Percentiles rank a stretch among this genome's conserved stretches.
These are phyloP conservation scores for Eremobia ochroleuca DNA, from an alignment of 2,888 invertebrate species.

Conservation along the genomic window DNA sequence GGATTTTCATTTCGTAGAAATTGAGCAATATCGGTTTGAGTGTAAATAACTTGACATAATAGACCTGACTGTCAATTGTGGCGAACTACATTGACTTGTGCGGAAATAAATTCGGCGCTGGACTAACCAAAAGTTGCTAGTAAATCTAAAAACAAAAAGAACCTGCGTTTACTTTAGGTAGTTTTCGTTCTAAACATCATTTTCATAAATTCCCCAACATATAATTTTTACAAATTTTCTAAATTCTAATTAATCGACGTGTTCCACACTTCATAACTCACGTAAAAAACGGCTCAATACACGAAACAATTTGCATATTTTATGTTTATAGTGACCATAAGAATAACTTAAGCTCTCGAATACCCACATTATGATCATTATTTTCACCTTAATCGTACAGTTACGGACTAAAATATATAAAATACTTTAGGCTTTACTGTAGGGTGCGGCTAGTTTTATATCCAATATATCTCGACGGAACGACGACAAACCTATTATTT, in stretches of 20 bases:
- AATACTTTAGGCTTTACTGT: slow-evolving; percentile 45
- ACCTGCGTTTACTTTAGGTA: background rate
- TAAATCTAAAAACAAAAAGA: background rate
- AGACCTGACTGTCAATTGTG: background rate
- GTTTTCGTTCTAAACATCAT: background rate
- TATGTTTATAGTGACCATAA: slow-evolving; percentile 67
- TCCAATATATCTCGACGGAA: slow-evolving; percentile 41
- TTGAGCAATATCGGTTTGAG: background rate
- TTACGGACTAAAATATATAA: slow-evolving; percentile 57
- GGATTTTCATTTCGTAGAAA: slow-evolving; percentile 10
- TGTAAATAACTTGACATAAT: background rate
- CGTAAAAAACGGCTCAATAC: slow-evolving; percentile 48
- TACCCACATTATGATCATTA: slow-evolving; percentile 66
- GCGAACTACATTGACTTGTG: slow-evolving; percentile 15
- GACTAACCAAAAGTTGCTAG: background rate
- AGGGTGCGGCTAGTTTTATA: slow-evolving; percentile 57
- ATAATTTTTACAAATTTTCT: background rate
- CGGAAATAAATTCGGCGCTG: background rate
- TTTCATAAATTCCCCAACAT: slow-evolving; percentile 8
- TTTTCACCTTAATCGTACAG: slow-evolving; percentile 65
- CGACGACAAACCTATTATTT: slow-evolving; percentile 36
- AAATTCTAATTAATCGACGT: slow-evolving; percentile 47
- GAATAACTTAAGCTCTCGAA: slow-evolving; percentile 68
- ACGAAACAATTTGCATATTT: slow-evolving; percentile 71
- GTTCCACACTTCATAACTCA: slow-evolving; percentile 53